Evolutionary conservation across 2,797 vertebrate species (phyloP), one percentile per base, ranked within the genome.

Genomic region (Nyctalus aviator): DNA sequence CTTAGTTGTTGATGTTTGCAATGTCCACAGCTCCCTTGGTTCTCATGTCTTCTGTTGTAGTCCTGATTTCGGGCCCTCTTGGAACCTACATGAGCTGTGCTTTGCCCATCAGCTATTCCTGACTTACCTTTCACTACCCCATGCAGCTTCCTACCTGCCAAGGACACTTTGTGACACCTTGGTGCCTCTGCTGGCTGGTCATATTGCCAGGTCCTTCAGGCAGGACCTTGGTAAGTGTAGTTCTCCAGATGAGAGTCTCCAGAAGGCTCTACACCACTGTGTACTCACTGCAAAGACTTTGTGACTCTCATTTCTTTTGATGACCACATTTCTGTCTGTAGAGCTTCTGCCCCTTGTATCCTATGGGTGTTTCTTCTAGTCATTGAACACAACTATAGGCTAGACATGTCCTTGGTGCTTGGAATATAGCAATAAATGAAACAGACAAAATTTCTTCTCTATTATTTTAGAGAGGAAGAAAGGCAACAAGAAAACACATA

Each of bases 231-330:
- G 44, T 64, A 66, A 46, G 66, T 15, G 13, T n/a, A 41, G 3
- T 55, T 68, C 59, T 53, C 20, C 62, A 83, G 14, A 50, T 5
- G 4, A 25, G 48, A 30, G 25, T 64, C 32, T 41, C 20, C 7
- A 84, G 59, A 93, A 87, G 77, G 41, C 37, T 81, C 12, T 48
- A 12, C 41, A 32, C 18, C 25, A 17, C 17, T 76, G 12, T 55
- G 11, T 10, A 44, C 14, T 18, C 2, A 14, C 25, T 44, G 14
- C 9, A 68, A 59, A n/a, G 32, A 76, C 14, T 82, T 48, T 3
- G 15, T 55, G 12, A 53, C 18, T 81, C 62, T 90, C 72, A 23
- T 30, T 92, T 92, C 25, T 88, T 91, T 86, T 55, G 37, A 64
- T 46, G 44, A 14, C 18, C 15, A 18, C 13, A 30, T 32, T 71